Base-by-base conservation (phyloP, 1,140 invertebrate genomes). In the Apis mellifera region DNA sequence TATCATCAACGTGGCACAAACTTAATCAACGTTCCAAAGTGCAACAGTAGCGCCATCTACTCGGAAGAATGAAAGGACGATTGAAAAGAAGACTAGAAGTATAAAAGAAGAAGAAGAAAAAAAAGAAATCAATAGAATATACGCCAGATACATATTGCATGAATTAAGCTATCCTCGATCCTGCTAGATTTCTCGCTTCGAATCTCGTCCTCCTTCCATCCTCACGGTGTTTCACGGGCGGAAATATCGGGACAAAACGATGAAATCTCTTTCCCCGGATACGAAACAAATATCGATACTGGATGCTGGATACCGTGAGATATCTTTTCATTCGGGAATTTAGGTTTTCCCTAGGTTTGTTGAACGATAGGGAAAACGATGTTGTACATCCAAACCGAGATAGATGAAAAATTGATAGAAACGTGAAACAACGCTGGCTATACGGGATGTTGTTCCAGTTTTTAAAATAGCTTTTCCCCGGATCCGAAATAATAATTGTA, bases 91-190 rank as follows among this genome's bases (percentile, higher is more conserved):
- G n/a, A n/a, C n/a, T n/a, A n/a, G n/a, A n/a, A n/a, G n/a, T n/a
- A n/a, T n/a, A n/a, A n/a, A n/a, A n/a, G n/a, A n/a, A 12, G 48
- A 23, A 26, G 19, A 70, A 48, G 86, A 86, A 82, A 3, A 86
- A 90, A 90, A 89, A n/a, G n/a, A 79, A 69, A 23, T 60, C 80
- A 89, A 88, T 84, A 81, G 85, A 90, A 88, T 82, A 87, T 89
- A 54, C 69, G 52, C 26, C 19, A 59, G 64, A 90, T 89, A 90
- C 81, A 84, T 88, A 88, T 85, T 85, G 78, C 82, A 65, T 74
- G 84, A 72, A 54, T 66, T 68, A 75, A 77, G 62, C 55, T 21
- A 21, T 9, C 73, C 48, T 52, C 65, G 69, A 15, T 50, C 19
- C 52, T 75, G 62, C 21, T 21, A 42, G 59, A 19, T 23, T 32